Conservation (phyloP, 2,113 vertebrate genomes). For the Lampris megalopsis region DNA sequence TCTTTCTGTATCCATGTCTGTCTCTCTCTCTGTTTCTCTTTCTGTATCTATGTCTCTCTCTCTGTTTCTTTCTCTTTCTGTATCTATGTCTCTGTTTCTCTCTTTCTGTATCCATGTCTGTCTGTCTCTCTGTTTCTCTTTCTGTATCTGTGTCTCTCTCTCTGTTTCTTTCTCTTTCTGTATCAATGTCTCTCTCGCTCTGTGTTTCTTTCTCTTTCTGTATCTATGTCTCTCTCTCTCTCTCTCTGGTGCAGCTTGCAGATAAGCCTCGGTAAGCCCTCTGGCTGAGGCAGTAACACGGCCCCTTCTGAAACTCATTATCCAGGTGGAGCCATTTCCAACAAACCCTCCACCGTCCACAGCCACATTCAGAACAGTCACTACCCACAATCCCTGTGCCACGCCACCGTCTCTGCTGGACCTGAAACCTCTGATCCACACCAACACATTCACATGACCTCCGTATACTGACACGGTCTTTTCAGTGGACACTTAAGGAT, state of each 20-base stretch:
- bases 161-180: not conserved
- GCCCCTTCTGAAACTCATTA: constrained; percentile 70
- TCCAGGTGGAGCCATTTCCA: constrained; percentile 52
- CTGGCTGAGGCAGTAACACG: constrained; percentile 62
- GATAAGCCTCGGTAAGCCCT: constrained; percentile 73
- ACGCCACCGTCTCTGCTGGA: not conserved
- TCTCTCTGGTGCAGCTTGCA: constrained; percentile 61
- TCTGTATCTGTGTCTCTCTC: not conserved
- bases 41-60: too few relatives aligned
- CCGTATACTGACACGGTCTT: not conserved
- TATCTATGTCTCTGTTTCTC: too few relatives aligned
- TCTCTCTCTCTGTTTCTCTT: too few relatives aligned
- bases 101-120: too few relatives aligned
- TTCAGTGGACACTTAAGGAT: not conserved
- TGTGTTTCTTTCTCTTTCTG: not conserved
- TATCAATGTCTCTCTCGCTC: not conserved
- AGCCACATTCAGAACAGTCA: constrained; percentile 29
- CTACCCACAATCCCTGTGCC: constrained; percentile 3
- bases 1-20: too few relatives aligned
- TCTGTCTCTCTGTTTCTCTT: too few relatives aligned
- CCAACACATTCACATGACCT: not conserved
- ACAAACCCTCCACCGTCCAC: constrained; percentile 52
- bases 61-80: too few relatives aligned
- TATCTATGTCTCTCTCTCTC: not conserved
- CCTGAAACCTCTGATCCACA: not conserved